Conservation (phyloP, 92 coral and sea anemone genomes). For the Chrysogorgia sp. region DNA sequence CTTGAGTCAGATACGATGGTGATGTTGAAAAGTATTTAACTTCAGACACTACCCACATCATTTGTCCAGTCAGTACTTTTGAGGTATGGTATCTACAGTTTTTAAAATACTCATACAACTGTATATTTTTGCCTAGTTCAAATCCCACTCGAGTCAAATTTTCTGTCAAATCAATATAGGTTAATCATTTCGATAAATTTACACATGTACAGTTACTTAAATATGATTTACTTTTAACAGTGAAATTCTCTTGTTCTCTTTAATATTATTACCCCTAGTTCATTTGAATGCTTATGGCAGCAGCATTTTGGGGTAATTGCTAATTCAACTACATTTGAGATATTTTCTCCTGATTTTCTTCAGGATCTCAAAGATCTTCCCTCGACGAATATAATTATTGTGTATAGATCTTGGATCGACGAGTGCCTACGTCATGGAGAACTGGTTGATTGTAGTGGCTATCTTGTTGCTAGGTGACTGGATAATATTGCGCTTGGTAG, state of each 20-base stretch:
- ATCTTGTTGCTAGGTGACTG: conserved; percentile 20
- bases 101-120: no score
- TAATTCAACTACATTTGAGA: not conserved
- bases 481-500: not conserved
- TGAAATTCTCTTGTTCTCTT: no score
- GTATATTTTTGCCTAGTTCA: no score
- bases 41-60: conserved; percentile 70
- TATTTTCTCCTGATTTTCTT: not conserved
- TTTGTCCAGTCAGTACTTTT: conserved; percentile 49
- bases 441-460: conserved; percentile 36
- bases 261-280: no score
- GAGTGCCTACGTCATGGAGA: conserved; percentile 63
- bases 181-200: no score
- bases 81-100: conserved; percentile 41
- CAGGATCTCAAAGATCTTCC: not conserved
- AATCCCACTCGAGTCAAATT: no score
- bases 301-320: no score
- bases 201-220: no score
- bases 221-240: no score
- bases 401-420: conserved; percentile 60
- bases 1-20: conserved; percentile 65
- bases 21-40: conserved; percentile 58
- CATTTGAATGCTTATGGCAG: no score
- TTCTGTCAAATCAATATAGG: no score
- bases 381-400: not conserved